phyloP scores from a whole-genome alignment of 1,140 invertebrate species.

The Leptinotarsa undecemlineata region DNA sequence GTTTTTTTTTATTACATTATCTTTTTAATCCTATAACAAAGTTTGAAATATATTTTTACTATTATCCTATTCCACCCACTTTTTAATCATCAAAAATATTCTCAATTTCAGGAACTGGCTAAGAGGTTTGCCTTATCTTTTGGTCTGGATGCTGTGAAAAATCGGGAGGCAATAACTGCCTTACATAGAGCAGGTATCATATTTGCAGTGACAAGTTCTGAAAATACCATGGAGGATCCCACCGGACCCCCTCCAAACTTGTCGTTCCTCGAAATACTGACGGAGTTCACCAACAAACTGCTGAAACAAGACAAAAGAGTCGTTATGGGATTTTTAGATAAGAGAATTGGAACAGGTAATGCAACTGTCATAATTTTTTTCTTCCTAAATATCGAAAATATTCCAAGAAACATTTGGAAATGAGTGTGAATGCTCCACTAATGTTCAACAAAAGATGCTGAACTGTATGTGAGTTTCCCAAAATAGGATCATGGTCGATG shows the following conservation, averaged over 20 bases:
- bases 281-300: slow-evolving; percentile 95
- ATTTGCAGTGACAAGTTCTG: slow-evolving; percentile 74
- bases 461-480: no score
- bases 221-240: slow-evolving; percentile 69
- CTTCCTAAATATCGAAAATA: background rate
- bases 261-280: slow-evolving; percentile 90
- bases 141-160: slow-evolving; percentile 95
- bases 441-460: no score
- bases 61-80: no score
- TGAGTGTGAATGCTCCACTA: no score
- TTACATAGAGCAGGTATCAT: slow-evolving; percentile 93
- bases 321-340: slow-evolving; percentile 83
- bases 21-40: no score
- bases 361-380: background rate
- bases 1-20: no score
- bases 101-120: slow-evolving; percentile 75
- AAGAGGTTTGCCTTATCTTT: slow-evolving; percentile 96
- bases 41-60: no score
- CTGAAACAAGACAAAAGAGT: slow-evolving; percentile 94
- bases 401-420: background rate
- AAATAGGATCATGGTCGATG: no score
- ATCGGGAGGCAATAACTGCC: slow-evolving; percentile 94
- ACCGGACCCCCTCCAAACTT: slow-evolving; percentile 83
- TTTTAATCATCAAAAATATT: no score
- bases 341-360: slow-evolving; percentile 69